Evolutionary conservation across 2,797 vertebrate species (phyloP).

Genomic region (Gymnoscopelus braueri): DNA sequence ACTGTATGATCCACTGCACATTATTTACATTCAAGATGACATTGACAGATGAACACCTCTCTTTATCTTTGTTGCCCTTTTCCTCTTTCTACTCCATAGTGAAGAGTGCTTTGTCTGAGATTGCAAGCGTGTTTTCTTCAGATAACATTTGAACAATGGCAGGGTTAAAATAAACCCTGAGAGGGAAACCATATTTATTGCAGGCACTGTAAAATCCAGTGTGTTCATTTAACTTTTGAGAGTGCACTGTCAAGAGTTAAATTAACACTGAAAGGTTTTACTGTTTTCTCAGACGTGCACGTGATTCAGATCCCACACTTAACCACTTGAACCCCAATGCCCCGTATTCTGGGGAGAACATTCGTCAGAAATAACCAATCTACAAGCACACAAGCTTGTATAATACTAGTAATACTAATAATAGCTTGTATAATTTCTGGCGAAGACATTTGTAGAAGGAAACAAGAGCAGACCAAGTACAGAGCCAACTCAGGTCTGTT

Average conservation of each 20-base stretch:
- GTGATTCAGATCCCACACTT: slow-evolving; percentile 17
- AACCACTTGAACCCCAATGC: background rate
- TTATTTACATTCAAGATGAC: slow-evolving; percentile 60
- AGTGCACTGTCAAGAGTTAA: too few relatives aligned
- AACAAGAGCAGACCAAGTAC: too few relatives aligned
- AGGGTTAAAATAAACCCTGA: slow-evolving; percentile 51
- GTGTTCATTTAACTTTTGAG: too few relatives aligned
- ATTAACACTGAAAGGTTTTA: too few relatives aligned
- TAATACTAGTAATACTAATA: too few relatives aligned
- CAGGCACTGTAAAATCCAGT: background rate
- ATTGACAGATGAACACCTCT: slow-evolving; percentile 53
- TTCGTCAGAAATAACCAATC: too few relatives aligned
- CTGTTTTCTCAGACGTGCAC: slow-evolving; percentile 19
- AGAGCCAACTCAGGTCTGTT: too few relatives aligned
- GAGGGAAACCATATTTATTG: slow-evolving; percentile 42
- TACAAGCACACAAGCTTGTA: too few relatives aligned
- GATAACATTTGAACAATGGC: slow-evolving; percentile 73
- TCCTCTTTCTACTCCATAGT: slow-evolving; percentile 45
- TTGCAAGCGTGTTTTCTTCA: slow-evolving; percentile 54
- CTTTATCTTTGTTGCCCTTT: slow-evolving; percentile 54
- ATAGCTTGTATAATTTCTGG: too few relatives aligned
- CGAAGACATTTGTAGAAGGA: too few relatives aligned
- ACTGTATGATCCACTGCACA: slow-evolving; percentile 52
- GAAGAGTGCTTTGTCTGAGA: slow-evolving; percentile 40
- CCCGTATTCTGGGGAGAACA: too few relatives aligned